Conservation (phyloP, 2,113 vertebrate species). For the Labeo rohita region DNA sequence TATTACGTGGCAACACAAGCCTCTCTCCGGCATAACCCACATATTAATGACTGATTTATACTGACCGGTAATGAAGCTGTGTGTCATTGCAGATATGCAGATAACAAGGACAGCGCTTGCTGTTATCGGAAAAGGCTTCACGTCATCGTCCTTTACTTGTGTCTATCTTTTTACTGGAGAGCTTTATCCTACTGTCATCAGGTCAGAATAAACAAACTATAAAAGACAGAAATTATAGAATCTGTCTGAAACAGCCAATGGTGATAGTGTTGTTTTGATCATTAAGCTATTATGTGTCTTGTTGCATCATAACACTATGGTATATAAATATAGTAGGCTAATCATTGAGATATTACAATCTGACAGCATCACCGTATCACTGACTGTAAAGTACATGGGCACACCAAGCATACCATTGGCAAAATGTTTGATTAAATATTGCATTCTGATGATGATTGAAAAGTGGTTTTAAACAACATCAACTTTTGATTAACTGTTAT, state of each 20-base stretch:
- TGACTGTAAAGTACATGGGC: no score
- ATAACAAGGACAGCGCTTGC: constrained; percentile 70
- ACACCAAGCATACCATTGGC: no score
- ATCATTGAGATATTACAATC: neutral
- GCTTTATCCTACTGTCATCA: constrained; percentile 80
- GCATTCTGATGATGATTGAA: no score
- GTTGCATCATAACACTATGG: neutral
- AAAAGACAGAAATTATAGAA: neutral
- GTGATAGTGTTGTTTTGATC: neutral
- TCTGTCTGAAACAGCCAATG: neutral
- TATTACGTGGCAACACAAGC: neutral
- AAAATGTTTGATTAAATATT: no score
- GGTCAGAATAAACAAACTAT: constrained; percentile 64
- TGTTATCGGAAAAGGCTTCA: constrained; percentile 81
- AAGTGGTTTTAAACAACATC: no score
- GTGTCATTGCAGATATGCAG: constrained; percentile 74
- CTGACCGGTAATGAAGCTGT: neutral
- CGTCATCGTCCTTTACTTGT: constrained; percentile 73
- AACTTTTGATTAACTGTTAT: no score
- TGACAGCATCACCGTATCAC: no score
- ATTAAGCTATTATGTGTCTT: neutral
- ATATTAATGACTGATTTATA: neutral
- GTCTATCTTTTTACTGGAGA: constrained; percentile 75
- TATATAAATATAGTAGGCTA: neutral
- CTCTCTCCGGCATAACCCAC: neutral